Evolutionary conservation across 23 tunicate species (phyloP), one percentile per base, ranked within the genome.

Genomic region (Trididemnum clinides): DNA sequence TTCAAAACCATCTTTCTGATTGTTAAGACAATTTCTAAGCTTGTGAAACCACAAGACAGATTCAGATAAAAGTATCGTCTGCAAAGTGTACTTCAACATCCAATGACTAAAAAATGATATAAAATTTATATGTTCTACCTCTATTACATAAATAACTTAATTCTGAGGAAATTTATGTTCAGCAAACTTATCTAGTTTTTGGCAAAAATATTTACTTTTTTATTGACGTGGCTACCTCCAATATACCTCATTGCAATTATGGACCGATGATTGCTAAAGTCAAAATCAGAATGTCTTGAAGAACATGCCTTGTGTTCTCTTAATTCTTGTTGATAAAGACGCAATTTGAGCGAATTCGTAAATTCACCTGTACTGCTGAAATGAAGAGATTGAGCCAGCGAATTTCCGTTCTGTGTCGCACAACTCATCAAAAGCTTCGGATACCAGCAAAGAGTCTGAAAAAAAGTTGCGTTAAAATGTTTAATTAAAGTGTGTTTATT

Each of bases 51-150:
- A 89, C 64, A 88, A 38, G 20, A 94, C 72, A 0, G 88, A 72
- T 22, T 85, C 87, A 57, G 72, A 44, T 0, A 94, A 38, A 50
- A 94, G 72, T 23, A 89, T 58, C 30, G 87, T 88, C 76, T 94
- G 98, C 26, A 85, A 27, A 1, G 98, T 84, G 70, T 73, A 94
- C 64, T 78, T 64, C 20, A 89, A 62, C 72, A 94, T 19, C 98
- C 98, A 94, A 33, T 92, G 91, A 7, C 97, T 92, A 79, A 28
- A 72, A 85, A 22, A 51, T 7, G 22, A 6, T 6, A 71, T 6
- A 44, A 44, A 44, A 44, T 7, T 15, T 44, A 44, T 10, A 44
- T 44, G n/a, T n/a, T n/a, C n/a, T n/a, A n/a, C n/a, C n/a, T n/a
- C n/a, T n/a, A n/a, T n/a, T n/a, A n/a, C n/a, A n/a, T n/a, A n/a